These are phyloP conservation scores for Leptoclinus maculatus DNA, from an alignment of 2,797 vertebrate species.

Conservation along the genomic window DNA sequence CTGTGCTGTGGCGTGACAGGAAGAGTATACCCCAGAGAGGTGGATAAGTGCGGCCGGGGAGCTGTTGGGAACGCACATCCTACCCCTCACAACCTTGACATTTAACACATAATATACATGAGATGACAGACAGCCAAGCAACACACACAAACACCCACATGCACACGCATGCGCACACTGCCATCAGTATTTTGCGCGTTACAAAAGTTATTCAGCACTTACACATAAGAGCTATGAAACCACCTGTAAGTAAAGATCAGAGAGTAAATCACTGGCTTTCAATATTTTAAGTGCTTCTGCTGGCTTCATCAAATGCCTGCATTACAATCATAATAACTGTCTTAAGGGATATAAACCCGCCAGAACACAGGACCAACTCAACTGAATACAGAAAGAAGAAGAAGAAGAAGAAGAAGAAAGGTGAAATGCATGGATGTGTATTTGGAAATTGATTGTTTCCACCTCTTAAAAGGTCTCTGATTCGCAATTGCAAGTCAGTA, in stretches of 20 bases:
- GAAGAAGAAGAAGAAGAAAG: background rate
- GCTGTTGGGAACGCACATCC: slow-evolving; percentile 31
- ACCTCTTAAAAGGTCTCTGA: background rate
- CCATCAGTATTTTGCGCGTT: background rate
- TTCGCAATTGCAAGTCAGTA: slow-evolving; percentile 4
- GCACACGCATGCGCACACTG: background rate
- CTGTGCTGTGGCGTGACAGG: slow-evolving; percentile 38
- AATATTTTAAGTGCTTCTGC: background rate
- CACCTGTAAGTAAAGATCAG: slow-evolving; percentile 23
- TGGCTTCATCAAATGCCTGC: slow-evolving; percentile 1
- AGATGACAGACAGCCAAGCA: slow-evolving; percentile 24
- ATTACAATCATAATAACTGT: background rate
- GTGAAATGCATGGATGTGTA: background rate
- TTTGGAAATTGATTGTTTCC: background rate
- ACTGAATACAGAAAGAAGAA: background rate
- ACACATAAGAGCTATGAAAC: slow-evolving; percentile 22
- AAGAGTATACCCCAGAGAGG: slow-evolving; percentile 38
- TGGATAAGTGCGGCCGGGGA: slow-evolving; percentile 26
- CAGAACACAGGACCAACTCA: background rate
- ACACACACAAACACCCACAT: slow-evolving; percentile 6
- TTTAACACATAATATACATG: slow-evolving; percentile 61
- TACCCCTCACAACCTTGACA: slow-evolving; percentile 48
- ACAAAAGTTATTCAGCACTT: slow-evolving; percentile 17
- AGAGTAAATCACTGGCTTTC: background rate
- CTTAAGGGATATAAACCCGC: background rate